phyloP scores from a whole-genome alignment of 2,797 vertebrate genomes.

The Sebastes variabilis region DNA sequence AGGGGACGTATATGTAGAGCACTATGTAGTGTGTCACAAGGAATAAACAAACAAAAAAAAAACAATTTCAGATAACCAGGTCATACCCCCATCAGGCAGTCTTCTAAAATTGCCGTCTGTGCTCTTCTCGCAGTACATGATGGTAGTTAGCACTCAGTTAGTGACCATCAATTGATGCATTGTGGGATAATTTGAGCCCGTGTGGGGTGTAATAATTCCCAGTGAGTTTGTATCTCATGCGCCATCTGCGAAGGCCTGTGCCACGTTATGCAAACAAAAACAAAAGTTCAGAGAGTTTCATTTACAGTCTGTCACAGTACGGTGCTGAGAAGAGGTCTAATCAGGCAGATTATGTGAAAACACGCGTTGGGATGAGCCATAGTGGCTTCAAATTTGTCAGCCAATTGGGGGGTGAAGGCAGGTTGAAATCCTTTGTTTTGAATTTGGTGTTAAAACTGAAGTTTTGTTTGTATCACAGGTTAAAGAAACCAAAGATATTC shows the following conservation, averaged over 20 bases:
- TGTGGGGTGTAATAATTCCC: not conserved
- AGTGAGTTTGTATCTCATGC: not conserved
- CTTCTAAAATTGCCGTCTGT: not conserved
- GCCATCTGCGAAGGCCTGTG: not conserved
- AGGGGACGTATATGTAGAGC: not conserved
- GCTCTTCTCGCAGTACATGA: not conserved
- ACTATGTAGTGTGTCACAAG: too few relatives aligned
- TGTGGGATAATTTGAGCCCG: not conserved
- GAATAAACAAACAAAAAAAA: too few relatives aligned
- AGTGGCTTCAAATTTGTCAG: not conserved
- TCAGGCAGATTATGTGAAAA: not conserved
- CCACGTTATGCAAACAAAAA: not conserved
- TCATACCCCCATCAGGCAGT: not conserved
- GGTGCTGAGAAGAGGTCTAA: not conserved
- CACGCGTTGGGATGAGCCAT: not conserved
- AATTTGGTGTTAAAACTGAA: not conserved
- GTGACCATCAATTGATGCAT: not conserved
- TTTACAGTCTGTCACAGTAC: not conserved
- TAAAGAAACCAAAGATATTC: not conserved
- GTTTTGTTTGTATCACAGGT: not conserved
- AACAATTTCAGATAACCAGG: not conserved
- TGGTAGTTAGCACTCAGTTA: not conserved
- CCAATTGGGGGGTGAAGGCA: not conserved
- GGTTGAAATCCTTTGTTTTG: not conserved
- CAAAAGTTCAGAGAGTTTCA: not conserved